Conservation (phyloP, 2,113 vertebrate species). For the Smithornis capensis region DNA sequence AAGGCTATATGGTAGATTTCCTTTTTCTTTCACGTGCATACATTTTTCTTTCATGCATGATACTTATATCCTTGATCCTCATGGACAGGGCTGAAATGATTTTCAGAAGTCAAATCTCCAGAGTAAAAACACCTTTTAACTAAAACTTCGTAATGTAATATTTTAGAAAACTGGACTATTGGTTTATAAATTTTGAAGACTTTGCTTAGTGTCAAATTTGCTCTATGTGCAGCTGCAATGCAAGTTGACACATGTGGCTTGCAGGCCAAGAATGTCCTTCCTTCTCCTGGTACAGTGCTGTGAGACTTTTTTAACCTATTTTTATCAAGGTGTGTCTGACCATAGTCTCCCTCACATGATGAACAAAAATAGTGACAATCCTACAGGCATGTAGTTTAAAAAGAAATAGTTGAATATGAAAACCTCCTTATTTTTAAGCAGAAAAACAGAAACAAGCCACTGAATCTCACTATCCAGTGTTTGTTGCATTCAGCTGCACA, state of each 20-base stretch:
- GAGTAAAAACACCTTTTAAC: background rate
- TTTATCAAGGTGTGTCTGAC: background rate
- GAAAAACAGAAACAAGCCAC: background rate
- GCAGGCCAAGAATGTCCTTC: constrained; percentile 1
- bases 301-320: background rate
- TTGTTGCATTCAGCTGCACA: background rate
- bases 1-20: background rate
- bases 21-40: background rate
- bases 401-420: background rate
- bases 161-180: background rate
- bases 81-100: background rate
- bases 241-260: background rate
- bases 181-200: background rate
- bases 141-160: background rate
- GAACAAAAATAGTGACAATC: background rate
- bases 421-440: background rate
- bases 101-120: background rate
- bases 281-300: background rate
- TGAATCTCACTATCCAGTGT: background rate
- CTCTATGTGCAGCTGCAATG: background rate
- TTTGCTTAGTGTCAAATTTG: background rate
- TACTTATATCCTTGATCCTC: background rate
- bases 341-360: background rate
- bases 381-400: background rate
- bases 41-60: background rate